These are phyloP conservation scores for Dasysyrphus tricinctus DNA, from an alignment of 2,888 invertebrate genomes.

Conservation along the genomic window DNA sequence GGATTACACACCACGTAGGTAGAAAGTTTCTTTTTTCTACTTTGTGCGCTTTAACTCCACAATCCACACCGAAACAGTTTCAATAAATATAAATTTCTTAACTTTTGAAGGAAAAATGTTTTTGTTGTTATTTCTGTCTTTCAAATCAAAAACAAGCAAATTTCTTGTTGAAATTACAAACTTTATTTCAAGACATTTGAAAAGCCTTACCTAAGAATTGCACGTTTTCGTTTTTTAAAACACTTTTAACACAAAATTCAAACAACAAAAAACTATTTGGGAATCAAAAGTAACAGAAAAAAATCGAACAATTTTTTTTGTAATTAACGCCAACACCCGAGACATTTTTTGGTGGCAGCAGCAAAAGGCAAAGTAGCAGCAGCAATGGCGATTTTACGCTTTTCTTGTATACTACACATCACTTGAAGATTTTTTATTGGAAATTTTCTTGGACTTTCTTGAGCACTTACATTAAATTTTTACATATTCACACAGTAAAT, in stretches of 20 bases:
- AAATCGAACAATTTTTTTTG: conserved; percentile 46
- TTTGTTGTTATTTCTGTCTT: conserved; percentile 1
- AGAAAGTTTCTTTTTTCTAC: conserved; percentile 66
- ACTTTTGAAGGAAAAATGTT: background rate
- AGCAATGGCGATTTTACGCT: conserved; percentile 75
- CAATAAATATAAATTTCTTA: background rate
- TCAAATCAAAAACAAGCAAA: background rate
- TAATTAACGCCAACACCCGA: conserved; percentile 78
- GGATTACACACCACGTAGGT: conserved; percentile 70
- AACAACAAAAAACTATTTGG: conserved; percentile 38
- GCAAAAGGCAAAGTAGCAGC: conserved; percentile 62
- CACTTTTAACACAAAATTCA: conserved; percentile 11
- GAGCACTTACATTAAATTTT: conserved; percentile 60
- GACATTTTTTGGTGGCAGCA: conserved; percentile 68
- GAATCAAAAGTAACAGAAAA: conserved; percentile 42
- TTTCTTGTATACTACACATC: conserved; percentile 69
- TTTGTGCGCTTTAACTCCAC: conserved; percentile 41
- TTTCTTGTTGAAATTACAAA: background rate
- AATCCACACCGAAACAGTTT: conserved; percentile 25
- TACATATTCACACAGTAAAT: conserved; percentile 60
- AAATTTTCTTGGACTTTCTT: conserved; percentile 53
- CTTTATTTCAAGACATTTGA: background rate
- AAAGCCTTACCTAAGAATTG: conserved; percentile 20
- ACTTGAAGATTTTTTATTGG: conserved; percentile 55
- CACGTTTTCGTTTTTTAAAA: conserved; percentile 3